Percentiles rank a stretch among this genome's conserved stretches.
phyloP scores from a whole-genome alignment of 1,140 invertebrate genomes.

The Pseudomyrmex concolor region DNA sequence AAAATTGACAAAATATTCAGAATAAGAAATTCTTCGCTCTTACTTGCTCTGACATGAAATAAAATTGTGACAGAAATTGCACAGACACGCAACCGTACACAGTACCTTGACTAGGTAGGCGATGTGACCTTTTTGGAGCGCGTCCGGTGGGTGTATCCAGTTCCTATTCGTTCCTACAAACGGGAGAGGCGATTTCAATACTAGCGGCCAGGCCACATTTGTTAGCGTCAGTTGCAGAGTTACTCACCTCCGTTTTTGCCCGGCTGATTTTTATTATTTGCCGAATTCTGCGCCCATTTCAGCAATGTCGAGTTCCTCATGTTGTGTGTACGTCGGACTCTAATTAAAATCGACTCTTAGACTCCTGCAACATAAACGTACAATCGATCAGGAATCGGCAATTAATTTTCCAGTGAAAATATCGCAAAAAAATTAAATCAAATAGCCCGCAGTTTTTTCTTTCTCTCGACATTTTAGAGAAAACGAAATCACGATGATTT shows the following conservation, averaged over 20 bases:
- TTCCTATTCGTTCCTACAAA: slow-evolving; percentile 86
- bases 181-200: slow-evolving; percentile 68
- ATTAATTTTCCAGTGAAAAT: not conserved
- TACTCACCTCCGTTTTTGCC: slow-evolving; percentile 80
- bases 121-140: slow-evolving; percentile 96
- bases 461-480: slow-evolving; percentile 29
- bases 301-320: slow-evolving; percentile 87
- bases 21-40: not conserved
- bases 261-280: slow-evolving; percentile 85
- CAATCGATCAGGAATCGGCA: not conserved
- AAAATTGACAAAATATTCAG: too few species aligned
- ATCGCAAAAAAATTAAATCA: too few species aligned
- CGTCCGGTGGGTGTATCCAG: slow-evolving; percentile 97
- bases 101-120: slow-evolving; percentile 98
- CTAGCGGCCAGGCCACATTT: slow-evolving; percentile 6
- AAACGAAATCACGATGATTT: slow-evolving; percentile 19
- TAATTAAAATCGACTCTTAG: slow-evolving; percentile 60
- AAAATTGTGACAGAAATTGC: slow-evolving; percentile 7
- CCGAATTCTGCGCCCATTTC: slow-evolving; percentile 87
- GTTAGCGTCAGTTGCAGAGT: slow-evolving; percentile 12
- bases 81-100: not conserved
- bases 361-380: slow-evolving; percentile 74
- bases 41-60: not conserved
- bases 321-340: slow-evolving; percentile 48
- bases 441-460: slow-evolving; percentile 11